Base-by-base conservation (phyloP, 2,113 vertebrate genomes). In the Hippopotamus amphibius region DNA sequence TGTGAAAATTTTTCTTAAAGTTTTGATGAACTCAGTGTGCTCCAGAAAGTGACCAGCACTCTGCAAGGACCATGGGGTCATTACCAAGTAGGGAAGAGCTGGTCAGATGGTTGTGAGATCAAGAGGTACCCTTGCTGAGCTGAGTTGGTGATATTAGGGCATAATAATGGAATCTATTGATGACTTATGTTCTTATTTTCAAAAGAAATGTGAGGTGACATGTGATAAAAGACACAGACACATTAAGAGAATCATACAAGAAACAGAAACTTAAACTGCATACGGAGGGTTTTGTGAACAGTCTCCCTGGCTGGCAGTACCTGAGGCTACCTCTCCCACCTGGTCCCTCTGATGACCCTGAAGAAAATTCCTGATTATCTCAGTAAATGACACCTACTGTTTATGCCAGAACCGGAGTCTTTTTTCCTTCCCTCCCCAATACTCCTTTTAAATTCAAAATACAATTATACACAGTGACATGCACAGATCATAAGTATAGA, bases 121-220 rank as follows among this genome's bases (percentile, higher is more conserved):
- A 55, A 61, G 76, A 69, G 48, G 22, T 5, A 26, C 15, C 50
- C 13, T 21, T 43, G 33, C 24, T 65, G 21, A 43, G 33, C 28
- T 24, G 26, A 46, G 15, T 5, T 65, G 43, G 69, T 69, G 37
- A 37, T 57, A 21, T 57, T 28, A 72, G 63, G n/a, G 24, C 21
- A 3, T 41, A 28, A 57, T 79, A 59, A 30, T 10, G 26, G 50
- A 84, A 55, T 33, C 74, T 88, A 28, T n/a, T 80, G 74, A 69
- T 68, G 88, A 53, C 41, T 41, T 81, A 26, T 11, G 8, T 80
- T 84, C 22, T 93, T 72, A 26, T 69, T 80, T 88, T 88, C n/a
- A 1, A 85, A 88, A 63, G 26, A 21, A 94, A 41, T 85, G 55
- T 61, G 50, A 88, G 21, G 33, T 81, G 59, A 24, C 48, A 14